Conservation (phyloP, 2,797 vertebrate genomes). For the Clarias platycephalus region DNA sequence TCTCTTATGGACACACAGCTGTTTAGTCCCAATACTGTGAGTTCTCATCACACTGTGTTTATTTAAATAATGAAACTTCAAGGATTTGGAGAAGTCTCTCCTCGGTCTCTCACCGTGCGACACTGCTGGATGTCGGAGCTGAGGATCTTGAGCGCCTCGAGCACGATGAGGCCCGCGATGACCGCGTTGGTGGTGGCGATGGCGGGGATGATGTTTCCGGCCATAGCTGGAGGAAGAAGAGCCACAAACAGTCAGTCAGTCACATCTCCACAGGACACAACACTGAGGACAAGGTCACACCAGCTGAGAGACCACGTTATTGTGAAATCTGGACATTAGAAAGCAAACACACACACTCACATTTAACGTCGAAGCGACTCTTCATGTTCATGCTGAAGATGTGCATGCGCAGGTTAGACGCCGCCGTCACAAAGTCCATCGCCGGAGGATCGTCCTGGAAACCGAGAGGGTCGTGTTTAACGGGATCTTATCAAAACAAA, state of each 20-base stretch:
- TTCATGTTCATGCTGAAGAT: constrained; percentile 99
- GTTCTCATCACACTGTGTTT: no score
- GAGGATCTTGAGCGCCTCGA: constrained; percentile 93
- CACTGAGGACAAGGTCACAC: neutral
- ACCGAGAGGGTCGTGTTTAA: neutral
- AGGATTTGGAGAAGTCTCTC: neutral
- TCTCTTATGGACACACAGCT: no score
- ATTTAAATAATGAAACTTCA: no score
- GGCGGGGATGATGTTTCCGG: constrained; percentile 97
- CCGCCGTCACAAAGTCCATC: constrained; percentile 97
- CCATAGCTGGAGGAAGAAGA: constrained; percentile 83
- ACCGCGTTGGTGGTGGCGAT: constrained; percentile 98
- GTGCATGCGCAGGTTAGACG: constrained; percentile 94
- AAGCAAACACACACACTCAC: constrained; percentile 80
- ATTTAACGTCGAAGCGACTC: constrained; percentile 96
- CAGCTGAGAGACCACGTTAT: neutral
- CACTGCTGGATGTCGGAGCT: constrained; percentile 91
- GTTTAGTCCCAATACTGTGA: no score
- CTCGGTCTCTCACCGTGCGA: constrained; percentile 80
- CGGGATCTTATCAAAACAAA: neutral
- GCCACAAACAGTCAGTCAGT: neutral
- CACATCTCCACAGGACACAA: neutral
- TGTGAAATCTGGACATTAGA: neutral
- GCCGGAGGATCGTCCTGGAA: constrained; percentile 89
- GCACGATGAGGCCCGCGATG: constrained; percentile 96